A percentile compares a stretch with the other conserved stretches of the same genome.
Evolutionary conservation across 2,888 invertebrate genomes (phyloP).

Genomic region (Branchipolynoe longqiensis): DNA sequence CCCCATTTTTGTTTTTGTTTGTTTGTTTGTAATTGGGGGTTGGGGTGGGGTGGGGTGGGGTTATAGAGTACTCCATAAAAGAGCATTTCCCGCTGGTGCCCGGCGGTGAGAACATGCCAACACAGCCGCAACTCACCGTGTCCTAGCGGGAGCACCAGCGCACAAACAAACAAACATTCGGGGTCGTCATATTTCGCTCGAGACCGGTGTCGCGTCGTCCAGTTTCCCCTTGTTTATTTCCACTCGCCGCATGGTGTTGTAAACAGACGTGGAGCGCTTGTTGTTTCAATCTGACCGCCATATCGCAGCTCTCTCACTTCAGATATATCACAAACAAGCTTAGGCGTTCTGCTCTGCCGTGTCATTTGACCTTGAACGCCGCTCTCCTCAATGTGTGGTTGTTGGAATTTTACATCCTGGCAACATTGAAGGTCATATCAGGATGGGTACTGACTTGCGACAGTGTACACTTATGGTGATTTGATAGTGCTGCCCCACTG

Average conservation of each 20-base stretch:
- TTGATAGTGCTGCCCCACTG: too few relatives aligned
- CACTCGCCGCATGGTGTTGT: background rate
- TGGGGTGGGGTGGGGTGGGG: too few relatives aligned
- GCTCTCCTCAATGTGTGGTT: too few relatives aligned
- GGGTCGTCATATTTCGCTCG: background rate
- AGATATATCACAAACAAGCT: conserved; percentile 9
- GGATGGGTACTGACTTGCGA: too few relatives aligned
- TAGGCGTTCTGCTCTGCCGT: too few relatives aligned
- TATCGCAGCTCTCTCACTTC: conserved; percentile 8
- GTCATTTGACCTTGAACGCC: too few relatives aligned
- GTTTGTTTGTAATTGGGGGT: too few relatives aligned
- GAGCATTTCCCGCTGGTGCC: conserved; percentile 28
- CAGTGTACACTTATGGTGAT: too few relatives aligned
- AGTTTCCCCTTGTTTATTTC: conserved; percentile 4
- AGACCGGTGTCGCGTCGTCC: background rate
- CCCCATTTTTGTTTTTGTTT: too few relatives aligned
- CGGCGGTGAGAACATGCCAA: background rate
- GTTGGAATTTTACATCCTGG: too few relatives aligned
- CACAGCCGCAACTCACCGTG: background rate
- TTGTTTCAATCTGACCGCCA: background rate
- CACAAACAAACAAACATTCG: conserved; percentile 19
- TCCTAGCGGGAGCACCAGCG: background rate
- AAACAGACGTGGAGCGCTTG: background rate
- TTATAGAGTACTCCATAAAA: too few relatives aligned
- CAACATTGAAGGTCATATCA: too few relatives aligned